Evolutionary conservation across 2,888 invertebrate genomes (phyloP), one percentile per base, ranked within the genome.

Genomic region (Meteorus cinctellus): DNA sequence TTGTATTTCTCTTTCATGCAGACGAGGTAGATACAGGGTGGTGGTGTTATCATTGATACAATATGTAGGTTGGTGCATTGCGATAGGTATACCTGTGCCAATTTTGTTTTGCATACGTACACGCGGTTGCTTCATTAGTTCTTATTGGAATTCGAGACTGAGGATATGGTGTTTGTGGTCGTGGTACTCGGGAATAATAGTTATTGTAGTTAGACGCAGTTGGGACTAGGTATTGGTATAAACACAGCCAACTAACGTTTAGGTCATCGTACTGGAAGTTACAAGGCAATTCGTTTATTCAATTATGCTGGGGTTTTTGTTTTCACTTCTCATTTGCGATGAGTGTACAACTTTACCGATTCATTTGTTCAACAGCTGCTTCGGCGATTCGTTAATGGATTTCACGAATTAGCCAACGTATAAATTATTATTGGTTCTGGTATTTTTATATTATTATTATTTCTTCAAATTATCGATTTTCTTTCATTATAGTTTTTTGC

Each of bases 61-160:
- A 76, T 76, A 76, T 76, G 72, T 45, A 72, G 8, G 55, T 55
- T 55, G 4, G 55, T 55, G 55, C 19, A 55, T 55, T 19, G 48
- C 72, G 63, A 66, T 55, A 69, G 65, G 60, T 24, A 29, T 55
- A n/a, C 41, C 60, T 70, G 41, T 45, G 55, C 45, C 48, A 60
- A 19, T 79, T 78, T 66, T 65, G 45, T 62, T 67, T 74, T 68
- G 76, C 59, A 74, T 74, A 71, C 65, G 69, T 75, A 77, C 75
- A 79, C 55, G n/a, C 66, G 77, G 78, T 69, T 71, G 79, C 80
- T 80, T 79, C 82, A 82, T 84, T 84, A 81, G 78, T 81, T 83
- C 80, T 84, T 85, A 85, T 85, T 86, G 84, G 81, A 84, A 85
- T 85, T 84, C 80, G 82, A 81, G 82, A 80, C 76, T 79, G 74